Evolutionary conservation across 2,797 vertebrate genomes (phyloP).

Genomic region (Microhierax caerulescens): DNA sequence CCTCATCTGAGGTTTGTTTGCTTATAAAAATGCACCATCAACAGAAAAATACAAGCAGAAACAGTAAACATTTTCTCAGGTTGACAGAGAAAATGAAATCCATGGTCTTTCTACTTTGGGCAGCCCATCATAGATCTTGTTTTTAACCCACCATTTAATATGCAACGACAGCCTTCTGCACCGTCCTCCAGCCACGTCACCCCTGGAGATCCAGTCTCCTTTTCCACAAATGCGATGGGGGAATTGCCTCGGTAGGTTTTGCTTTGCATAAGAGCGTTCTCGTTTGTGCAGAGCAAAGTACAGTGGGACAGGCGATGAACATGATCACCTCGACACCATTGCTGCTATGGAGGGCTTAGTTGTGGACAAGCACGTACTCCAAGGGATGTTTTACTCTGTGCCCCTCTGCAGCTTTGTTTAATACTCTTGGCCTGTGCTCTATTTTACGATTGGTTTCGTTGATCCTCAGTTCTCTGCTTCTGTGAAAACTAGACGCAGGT

Average conservation of each 20-base stretch:
- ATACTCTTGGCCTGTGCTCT: not conserved
- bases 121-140: not conserved
- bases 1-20: not conserved
- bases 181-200: not conserved
- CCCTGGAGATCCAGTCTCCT: not conserved
- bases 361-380: not conserved
- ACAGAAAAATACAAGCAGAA: not conserved
- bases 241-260: not conserved
- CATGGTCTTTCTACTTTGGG: not conserved
- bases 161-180: not conserved
- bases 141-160: not conserved
- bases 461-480: not conserved
- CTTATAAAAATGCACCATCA: not conserved
- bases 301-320: rapidly evolving
- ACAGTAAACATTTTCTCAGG: not conserved
- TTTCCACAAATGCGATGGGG: rapidly evolving
- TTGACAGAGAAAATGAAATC: not conserved
- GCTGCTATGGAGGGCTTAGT: rapidly evolving
- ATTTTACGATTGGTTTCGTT: not conserved
- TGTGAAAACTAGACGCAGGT: not conserved
- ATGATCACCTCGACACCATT: rapidly evolving
- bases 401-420: not conserved
- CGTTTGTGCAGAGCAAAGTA: not conserved
- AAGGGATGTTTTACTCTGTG: rapidly evolving
- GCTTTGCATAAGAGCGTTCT: rapidly evolving